These are phyloP conservation scores for Urocitellus parryii DNA, from an alignment of 2,113 vertebrate species.

Conservation along the genomic window DNA sequence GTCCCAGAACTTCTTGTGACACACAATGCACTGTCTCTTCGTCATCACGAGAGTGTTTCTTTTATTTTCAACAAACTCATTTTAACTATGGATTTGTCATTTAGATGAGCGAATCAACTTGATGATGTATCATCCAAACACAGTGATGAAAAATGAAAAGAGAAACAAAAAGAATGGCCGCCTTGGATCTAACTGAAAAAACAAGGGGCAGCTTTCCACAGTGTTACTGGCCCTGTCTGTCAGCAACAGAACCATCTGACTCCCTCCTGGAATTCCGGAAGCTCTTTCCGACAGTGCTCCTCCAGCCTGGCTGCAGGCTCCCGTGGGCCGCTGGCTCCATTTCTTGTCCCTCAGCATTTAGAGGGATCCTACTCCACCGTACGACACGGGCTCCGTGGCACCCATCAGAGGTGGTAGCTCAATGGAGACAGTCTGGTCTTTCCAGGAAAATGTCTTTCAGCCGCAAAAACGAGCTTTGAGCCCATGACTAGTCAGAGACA, in stretches of 20 bases:
- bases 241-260: background rate
- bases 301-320: background rate
- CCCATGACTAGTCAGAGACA: background rate
- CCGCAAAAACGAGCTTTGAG: background rate
- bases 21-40: fast-evolving
- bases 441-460: background rate
- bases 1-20: too few species aligned
- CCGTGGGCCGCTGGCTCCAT: background rate
- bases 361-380: background rate
- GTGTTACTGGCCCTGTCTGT: background rate
- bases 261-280: background rate
- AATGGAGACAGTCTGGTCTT: background rate
- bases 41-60: background rate
- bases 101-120: background rate
- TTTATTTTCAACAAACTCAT: background rate
- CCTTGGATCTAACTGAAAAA: background rate
- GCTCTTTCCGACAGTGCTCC: fast-evolving
- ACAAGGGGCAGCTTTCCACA: background rate
- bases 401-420: background rate
- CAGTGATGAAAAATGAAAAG: background rate
- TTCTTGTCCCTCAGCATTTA: background rate
- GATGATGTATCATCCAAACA: background rate
- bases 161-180: background rate
- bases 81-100: background rate
- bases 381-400: fast-evolving